Conservation (phyloP, 2,113 vertebrate species). For the Leptosomus discolor region DNA sequence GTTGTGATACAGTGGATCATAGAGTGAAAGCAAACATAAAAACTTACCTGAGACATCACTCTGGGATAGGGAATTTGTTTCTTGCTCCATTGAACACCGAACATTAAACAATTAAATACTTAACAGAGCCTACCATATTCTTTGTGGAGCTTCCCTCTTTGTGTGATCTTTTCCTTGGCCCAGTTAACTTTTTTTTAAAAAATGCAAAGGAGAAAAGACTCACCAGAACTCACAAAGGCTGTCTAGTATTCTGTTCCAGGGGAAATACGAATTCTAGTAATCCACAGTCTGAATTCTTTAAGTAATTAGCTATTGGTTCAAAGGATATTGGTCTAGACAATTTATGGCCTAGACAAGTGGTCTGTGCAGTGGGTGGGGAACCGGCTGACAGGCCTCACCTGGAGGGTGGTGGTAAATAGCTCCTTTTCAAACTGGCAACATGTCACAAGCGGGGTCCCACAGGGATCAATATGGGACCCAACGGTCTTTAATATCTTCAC, state of each 20-base stretch:
- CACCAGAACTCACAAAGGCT: background rate
- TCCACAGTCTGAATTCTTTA: background rate
- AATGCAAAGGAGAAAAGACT: background rate
- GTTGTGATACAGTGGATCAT: background rate
- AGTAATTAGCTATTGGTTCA: background rate
- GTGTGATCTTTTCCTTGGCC: background rate
- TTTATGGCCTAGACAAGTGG: too few species aligned
- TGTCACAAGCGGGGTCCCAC: too few species aligned
- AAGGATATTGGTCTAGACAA: too few species aligned
- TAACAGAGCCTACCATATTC: background rate
- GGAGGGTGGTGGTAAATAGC: too few species aligned
- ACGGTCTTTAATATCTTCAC: too few species aligned
- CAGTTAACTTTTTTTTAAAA: background rate
- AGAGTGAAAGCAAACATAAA: background rate
- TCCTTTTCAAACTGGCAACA: too few species aligned
- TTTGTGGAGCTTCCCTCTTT: background rate
- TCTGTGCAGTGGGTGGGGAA: too few species aligned
- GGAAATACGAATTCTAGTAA: background rate
- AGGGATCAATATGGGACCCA: too few species aligned
- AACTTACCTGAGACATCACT: background rate
- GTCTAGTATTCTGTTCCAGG: background rate
- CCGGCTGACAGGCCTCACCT: too few species aligned
- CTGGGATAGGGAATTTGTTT: background rate
- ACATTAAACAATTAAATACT: background rate
- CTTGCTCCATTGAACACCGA: background rate